Evolutionary conservation across 2,888 invertebrate species (phyloP), one percentile per base, ranked within the genome.

Genomic region (Nycteola revayana): DNA sequence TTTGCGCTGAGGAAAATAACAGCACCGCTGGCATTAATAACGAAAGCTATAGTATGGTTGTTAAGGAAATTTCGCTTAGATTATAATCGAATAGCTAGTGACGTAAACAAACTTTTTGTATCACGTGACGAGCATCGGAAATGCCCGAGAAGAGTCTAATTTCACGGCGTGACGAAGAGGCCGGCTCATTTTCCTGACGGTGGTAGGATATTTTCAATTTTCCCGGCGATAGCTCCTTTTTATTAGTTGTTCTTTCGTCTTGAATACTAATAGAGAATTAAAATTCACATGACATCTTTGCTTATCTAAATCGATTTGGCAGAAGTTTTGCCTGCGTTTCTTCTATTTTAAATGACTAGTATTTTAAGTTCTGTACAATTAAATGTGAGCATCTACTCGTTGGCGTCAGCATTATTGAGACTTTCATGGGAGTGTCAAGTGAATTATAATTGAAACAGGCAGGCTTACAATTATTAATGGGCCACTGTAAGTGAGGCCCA

Each of bases 151-250:
- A 69, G 60, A 74, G 75, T 77, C 78, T 80, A 82, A 85, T 85
- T 86, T 76, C 75, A 76, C 75, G 75, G 71, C 74, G 80, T 80
- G 81, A 83, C 76, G 78, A 75, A 80, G 77, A 78, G 70, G 66
- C 58, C 73, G 69, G 52, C 81, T 81, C 79, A 85, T 85, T 85
- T 85, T 81, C 83, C 73, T 83, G 82, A 78, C 76, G 78, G 79
- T 76, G 82, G 81, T 75, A n/a, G 86, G 85, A 84, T 84, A 85
- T 86, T 88, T 87, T 88, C 87, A 86, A 88, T 87, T 87, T 84
- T 82, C 84, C 73, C 78, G 66, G 70, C 74, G 75, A 77, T 65
- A 67, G 71, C 75, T 73, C 74, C 79, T 76, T 86, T 86, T 85
- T 86, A 86, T 87, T 86, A 83, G 81, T 83, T 82, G 79, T 79